Base-by-base conservation (phyloP, 2,113 vertebrate species). In the Camarhynchus parvulus region DNA sequence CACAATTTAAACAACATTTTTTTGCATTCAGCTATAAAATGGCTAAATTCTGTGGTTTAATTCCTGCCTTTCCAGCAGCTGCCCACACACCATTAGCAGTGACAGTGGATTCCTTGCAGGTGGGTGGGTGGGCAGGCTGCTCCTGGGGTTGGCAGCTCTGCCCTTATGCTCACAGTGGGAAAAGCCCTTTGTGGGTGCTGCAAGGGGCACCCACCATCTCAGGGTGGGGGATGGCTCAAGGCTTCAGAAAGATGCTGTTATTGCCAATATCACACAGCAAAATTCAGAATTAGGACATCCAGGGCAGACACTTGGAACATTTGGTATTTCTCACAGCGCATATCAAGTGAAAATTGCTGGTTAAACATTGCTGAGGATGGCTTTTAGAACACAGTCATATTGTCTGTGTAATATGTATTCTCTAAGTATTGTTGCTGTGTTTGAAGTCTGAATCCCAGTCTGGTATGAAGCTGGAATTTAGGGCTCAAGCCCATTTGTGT, bases 41-140 rank as follows among this genome's bases (percentile, higher is more conserved):
- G 22, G n/a, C 56, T 59, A 59, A 59, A 59, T 16, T 58, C 80
- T 46, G 0, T 6, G 21, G 35, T 95, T 73, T 6, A 52, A 90
- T 92, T 56, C 73, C 68, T 39, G 46, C 31, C 7, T 95, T 49
- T 66, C 35, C 52, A 24, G 15, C 91, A 91, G 91, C 90, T 90
- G 94, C 80, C 87, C 88, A 18, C 50, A 7, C 35, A 47, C 22
- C 62, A 16, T 37, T 5, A 69, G 61, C 80, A 0, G 2, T 77
- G 85, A 6, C 91, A 58, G 87, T 11, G 76, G 33, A 5, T 82
- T 82, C 39, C 86, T 30, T 28, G 58, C 63, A 59, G 90, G 92
- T 93, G 95, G 39, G 76, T 20, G 90, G 91, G 59, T 33, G 76
- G 84, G 42, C 73, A 58, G 79, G 89, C 82, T 61, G 89, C 50